Evolutionary conservation across 2,888 invertebrate genomes (phyloP), one percentile per base, ranked within the genome.

Genomic region (Megalurothrips usitatus): DNA sequence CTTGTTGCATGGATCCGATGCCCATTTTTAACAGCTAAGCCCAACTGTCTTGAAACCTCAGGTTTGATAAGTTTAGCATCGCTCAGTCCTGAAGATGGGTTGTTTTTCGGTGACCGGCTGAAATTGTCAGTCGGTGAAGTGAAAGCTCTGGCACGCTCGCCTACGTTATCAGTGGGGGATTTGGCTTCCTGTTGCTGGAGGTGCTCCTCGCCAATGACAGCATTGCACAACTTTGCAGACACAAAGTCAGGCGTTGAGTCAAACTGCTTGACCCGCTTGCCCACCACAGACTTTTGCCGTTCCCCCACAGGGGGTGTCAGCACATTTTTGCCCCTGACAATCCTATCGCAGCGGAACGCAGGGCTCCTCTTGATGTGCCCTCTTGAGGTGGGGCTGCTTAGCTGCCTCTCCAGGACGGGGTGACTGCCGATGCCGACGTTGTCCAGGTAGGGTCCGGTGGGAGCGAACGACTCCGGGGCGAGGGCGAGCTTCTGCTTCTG

Each of bases 291-390:
- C 68, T 23, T 68, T 4, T 19, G 68, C 23, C 11, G 17, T 58
- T 58, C 68, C 23, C 68, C 68, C 0, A 11, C n/a, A 11, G 68
- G 11, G 68, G 68, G 68, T 8, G 68, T 23, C 23, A 68, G 6
- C 9, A 68, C 68, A 68, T 68, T 68, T 23, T 68, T 68, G 11
- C 68, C 68, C 23, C 87, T 58, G 86, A 52, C 84, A 84, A 79
- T 82, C 43, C 88, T 88, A 83, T 90, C 90, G 81, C 89, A 86
- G 78, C 91, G 86, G 85, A 91, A 91, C 1, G 91, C 91, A 14
- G 90, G 91, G 48, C 89, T 89, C 80, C 91, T 85, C 85, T 90
- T 90, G n/a, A 90, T 89, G 63, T 83, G 83, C 48, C 82, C 82
- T 81, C 80, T 82, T 78, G 68, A 68, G 6, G 68, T 68, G 68